These are phyloP conservation scores for Campaea margaritaria DNA, from an alignment of 2,888 invertebrate genomes.

Conservation along the genomic window DNA sequence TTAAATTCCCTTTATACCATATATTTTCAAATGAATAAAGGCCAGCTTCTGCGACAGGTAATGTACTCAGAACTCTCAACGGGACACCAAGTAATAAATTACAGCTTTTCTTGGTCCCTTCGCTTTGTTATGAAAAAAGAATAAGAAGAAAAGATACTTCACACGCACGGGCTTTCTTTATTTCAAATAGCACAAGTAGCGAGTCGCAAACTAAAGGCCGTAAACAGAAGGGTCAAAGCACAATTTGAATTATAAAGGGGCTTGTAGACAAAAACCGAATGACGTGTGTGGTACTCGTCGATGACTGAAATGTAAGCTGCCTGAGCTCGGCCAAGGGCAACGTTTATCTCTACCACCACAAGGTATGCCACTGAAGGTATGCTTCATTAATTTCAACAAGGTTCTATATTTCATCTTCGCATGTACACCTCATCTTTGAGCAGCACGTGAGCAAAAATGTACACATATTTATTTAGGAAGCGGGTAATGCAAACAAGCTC, in stretches of 20 bases:
- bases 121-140: slow-evolving; percentile 54
- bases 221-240: too few relatives aligned
- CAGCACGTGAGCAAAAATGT: slow-evolving; percentile 18
- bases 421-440: not conserved
- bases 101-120: slow-evolving; percentile 48
- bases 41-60: slow-evolving; percentile 43
- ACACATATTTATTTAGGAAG: slow-evolving; percentile 40
- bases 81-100: slow-evolving; percentile 58
- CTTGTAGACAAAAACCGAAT: too few relatives aligned
- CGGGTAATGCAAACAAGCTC: slow-evolving; percentile 35
- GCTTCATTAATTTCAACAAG: too few relatives aligned
- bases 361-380: too few relatives aligned
- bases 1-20: slow-evolving; percentile 36
- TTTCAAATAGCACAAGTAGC: slow-evolving; percentile 8
- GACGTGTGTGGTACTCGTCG: too few relatives aligned
- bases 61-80: slow-evolving; percentile 48
- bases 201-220: not conserved
- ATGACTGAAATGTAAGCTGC: too few relatives aligned
- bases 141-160: slow-evolving; percentile 24
- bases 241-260: too few relatives aligned
- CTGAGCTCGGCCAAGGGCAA: too few relatives aligned
- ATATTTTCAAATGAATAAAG: slow-evolving; percentile 39
- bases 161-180: slow-evolving; percentile 7
- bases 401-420: not conserved
- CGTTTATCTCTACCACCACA: too few relatives aligned